phyloP scores from a whole-genome alignment of 1,140 invertebrate genomes.

The Bombyx mandarina region DNA sequence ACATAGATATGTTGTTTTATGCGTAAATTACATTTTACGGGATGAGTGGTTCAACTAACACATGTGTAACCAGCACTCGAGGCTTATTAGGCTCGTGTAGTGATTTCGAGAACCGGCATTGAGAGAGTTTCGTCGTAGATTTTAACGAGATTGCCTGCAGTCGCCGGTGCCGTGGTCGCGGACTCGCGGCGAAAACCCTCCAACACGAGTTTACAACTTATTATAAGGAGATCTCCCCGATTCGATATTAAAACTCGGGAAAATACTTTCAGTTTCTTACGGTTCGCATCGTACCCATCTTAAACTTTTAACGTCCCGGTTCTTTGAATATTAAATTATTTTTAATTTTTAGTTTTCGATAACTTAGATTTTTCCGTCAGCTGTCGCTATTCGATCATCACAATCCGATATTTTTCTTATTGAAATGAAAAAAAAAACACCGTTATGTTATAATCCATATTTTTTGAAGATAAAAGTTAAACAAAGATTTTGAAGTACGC shows the following conservation, averaged over 20 bases:
- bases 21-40: not conserved
- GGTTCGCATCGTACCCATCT: slow-evolving; percentile 4
- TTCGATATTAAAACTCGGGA: slow-evolving; percentile 38
- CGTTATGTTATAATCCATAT: no score
- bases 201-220: slow-evolving; percentile 58
- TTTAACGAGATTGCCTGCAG: slow-evolving; percentile 62
- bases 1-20: no score
- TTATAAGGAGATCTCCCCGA: slow-evolving; percentile 41
- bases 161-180: slow-evolving; percentile 35
- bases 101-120: slow-evolving; percentile 42
- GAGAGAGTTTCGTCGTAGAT: slow-evolving; percentile 48
- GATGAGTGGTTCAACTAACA: slow-evolving; percentile 4
- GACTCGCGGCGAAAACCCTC: slow-evolving; percentile 44
- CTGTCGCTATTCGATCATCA: no score
- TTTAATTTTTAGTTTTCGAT: not conserved
- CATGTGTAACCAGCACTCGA: slow-evolving; percentile 21
- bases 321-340: slow-evolving; percentile 1
- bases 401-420: no score
- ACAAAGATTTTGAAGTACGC: no score
- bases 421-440: no score
- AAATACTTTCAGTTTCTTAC: slow-evolving; percentile 27
- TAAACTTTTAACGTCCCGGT: slow-evolving; percentile 9
- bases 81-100: slow-evolving; percentile 27
- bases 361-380: not conserved
- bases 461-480: no score